Evolutionary conservation across 2,113 vertebrate species (phyloP).

Genomic region (Toxotes chatareus): DNA sequence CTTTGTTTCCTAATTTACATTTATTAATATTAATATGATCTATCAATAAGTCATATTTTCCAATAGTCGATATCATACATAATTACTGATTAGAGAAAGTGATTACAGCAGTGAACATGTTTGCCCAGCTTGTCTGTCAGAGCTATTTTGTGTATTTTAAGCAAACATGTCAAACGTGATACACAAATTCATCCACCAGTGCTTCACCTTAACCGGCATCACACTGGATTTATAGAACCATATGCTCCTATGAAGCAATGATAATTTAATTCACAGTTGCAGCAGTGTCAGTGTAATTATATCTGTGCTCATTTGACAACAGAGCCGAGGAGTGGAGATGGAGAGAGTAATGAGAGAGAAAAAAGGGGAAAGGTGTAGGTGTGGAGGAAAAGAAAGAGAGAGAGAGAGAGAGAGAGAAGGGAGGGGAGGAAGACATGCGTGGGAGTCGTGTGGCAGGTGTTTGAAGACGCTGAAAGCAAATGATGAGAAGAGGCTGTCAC

Average conservation of each 20-base stretch:
- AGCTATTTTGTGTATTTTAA: constrained; percentile 28
- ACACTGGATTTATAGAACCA: constrained; percentile 29
- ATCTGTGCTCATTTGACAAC: constrained; percentile 58
- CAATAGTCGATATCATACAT: neutral
- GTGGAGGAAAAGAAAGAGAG: constrained; percentile 53
- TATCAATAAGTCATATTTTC: constrained; percentile 23
- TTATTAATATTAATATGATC: constrained; percentile 7
- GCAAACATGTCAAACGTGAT: constrained; percentile 8
- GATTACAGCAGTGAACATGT: neutral
- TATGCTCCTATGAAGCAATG: constrained; percentile 19
- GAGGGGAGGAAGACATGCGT: constrained; percentile 57
- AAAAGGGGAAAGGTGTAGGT: constrained; percentile 66
- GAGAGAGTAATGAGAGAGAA: constrained; percentile 65
- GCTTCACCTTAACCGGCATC: constrained; percentile 7
- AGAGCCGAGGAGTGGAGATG: constrained; percentile 37
- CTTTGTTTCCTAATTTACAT: constrained; percentile 35
- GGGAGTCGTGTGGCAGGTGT: constrained; percentile 75
- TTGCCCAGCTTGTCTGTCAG: constrained; percentile 32
- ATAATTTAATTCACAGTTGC: constrained; percentile 45
- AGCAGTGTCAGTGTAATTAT: constrained; percentile 48
- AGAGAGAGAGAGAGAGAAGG: constrained; percentile 1
- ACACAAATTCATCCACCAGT: constrained; percentile 1
- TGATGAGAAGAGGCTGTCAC: constrained; percentile 66
- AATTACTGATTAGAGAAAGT: constrained; percentile 26
- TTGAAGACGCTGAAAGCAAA: constrained; percentile 67